These are phyloP conservation scores for Pelochelys cantorii DNA, from an alignment of 2,797 vertebrate species.

Conservation along the genomic window DNA sequence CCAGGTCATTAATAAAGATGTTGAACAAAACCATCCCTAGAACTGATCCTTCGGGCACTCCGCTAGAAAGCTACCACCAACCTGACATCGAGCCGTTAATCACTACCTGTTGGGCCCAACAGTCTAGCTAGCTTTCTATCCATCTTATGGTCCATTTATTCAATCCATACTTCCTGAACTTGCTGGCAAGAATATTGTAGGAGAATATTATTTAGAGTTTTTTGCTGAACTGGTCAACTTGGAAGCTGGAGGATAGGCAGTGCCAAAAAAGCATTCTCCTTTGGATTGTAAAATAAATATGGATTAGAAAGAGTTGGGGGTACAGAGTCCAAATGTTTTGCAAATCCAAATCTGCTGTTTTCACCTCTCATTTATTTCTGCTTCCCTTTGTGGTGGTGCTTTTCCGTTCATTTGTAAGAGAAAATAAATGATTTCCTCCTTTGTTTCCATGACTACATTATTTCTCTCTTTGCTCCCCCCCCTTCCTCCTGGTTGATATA, in stretches of 20 bases:
- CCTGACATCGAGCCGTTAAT: no score
- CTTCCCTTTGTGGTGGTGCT: conserved; percentile 18
- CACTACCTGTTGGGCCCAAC: no score
- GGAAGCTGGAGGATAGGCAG: background rate
- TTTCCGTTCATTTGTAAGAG: conserved; percentile 2
- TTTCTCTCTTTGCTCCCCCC: conserved; percentile 47
- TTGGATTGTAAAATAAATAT: background rate
- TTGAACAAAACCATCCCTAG: no score
- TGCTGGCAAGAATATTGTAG: no score
- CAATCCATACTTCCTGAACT: no score
- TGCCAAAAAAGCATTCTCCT: background rate
- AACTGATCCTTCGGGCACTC: no score
- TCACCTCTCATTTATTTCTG: background rate
- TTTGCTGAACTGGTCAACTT: background rate
- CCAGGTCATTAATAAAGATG: no score
- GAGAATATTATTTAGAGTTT: no score
- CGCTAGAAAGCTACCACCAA: no score
- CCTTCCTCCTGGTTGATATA: conserved; percentile 32
- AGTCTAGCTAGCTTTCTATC: no score
- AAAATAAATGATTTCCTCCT: conserved; percentile 59
- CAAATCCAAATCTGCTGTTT: background rate
- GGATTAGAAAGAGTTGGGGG: background rate
- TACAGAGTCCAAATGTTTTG: conserved; percentile 4
- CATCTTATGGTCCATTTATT: no score
- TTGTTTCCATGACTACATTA: background rate